phyloP scores from a whole-genome alignment of 2,113 vertebrate genomes.

The Alethe diademata region DNA sequence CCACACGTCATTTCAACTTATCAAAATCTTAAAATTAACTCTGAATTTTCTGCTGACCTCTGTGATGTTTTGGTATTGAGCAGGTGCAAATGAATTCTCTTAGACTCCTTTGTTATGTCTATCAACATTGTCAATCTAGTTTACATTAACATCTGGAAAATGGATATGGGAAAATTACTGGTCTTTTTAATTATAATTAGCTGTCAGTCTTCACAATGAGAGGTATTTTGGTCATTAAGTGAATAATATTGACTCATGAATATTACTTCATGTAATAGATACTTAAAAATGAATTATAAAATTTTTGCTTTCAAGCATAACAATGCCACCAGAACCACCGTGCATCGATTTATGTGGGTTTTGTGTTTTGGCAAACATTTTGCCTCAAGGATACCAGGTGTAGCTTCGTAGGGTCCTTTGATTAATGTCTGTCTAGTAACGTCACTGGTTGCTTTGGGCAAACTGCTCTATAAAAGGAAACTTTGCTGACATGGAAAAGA shows the following conservation, averaged over 20 bases:
- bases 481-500: constrained; percentile 62
- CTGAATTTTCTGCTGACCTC: constrained; percentile 46
- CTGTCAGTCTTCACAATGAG: constrained; percentile 46
- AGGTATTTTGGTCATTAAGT: constrained; percentile 42
- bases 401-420: background rate
- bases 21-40: constrained; percentile 57
- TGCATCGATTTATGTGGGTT: background rate
- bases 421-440: constrained; percentile 7
- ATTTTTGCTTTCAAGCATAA: constrained; percentile 17
- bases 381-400: constrained; percentile 36
- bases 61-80: constrained; percentile 39
- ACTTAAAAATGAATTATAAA: background rate
- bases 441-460: constrained; percentile 33
- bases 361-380: constrained; percentile 14
- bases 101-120: constrained; percentile 54
- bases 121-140: constrained; percentile 30
- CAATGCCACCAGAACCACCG: background rate
- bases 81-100: constrained; percentile 50
- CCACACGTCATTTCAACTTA: constrained; percentile 46
- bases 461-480: constrained; percentile 52
- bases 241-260: constrained; percentile 27
- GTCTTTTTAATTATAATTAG: constrained; percentile 65
- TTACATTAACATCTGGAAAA: constrained; percentile 51
- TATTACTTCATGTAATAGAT: background rate
- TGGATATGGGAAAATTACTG: constrained; percentile 36